Evolutionary conservation across 2,113 vertebrate genomes (phyloP).

Genomic region (Pseudois nayaur): DNA sequence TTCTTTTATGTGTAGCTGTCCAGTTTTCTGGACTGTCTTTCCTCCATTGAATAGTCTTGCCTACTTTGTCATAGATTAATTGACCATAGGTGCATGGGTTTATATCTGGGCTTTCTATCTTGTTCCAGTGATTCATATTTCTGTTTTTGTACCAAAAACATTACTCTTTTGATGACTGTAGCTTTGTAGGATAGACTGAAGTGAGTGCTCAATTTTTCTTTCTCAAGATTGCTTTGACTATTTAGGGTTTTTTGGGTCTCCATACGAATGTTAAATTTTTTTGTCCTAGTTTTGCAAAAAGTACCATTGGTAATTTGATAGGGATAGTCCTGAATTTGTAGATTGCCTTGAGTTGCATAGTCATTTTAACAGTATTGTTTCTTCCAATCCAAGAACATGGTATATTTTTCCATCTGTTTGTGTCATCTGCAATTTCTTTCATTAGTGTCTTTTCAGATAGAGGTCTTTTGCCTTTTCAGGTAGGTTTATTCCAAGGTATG

Average conservation of each 20-base stretch:
- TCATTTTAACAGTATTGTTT: not conserved
- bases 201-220: not conserved
- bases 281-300: not conserved
- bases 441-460: not conserved
- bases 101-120: not conserved
- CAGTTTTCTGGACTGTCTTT: not conserved
- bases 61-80: not conserved
- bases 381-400: not conserved
- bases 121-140: not conserved
- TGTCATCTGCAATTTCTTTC: not conserved
- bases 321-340: not conserved
- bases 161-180: not conserved
- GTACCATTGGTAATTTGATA: not conserved
- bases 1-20: not conserved
- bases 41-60: not conserved
- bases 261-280: not conserved
- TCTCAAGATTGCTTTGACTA: not conserved
- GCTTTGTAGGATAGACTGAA: not conserved
- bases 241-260: not conserved
- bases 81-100: not conserved
- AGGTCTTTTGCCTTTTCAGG: not conserved
- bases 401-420: not conserved
- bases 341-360: not conserved
- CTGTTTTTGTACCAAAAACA: not conserved
- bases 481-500: not conserved